These are phyloP conservation scores for Dendronephthya gigantea DNA, from an alignment of 64 coral and sea anemone species.

Conservation along the genomic window DNA sequence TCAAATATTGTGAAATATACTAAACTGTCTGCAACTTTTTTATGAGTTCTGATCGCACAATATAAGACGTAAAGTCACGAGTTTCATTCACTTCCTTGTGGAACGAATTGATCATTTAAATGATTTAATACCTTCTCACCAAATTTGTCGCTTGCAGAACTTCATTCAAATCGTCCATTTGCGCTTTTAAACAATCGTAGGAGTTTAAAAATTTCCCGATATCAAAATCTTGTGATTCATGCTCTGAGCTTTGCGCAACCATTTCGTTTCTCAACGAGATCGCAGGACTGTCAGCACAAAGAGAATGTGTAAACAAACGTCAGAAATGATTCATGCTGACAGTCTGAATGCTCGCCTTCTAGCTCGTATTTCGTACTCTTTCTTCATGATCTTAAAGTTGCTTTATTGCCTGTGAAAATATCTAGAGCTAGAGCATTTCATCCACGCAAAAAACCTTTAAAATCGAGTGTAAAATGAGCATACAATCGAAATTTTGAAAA, in stretches of 20 bases:
- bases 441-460: too few species aligned
- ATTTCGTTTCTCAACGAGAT: not conserved
- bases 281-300: not conserved
- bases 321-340: not conserved
- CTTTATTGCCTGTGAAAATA: too few species aligned
- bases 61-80: too few species aligned
- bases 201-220: not conserved
- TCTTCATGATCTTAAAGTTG: too few species aligned
- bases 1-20: not conserved
- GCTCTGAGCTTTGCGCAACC: not conserved
- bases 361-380: too few species aligned
- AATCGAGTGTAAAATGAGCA: too few species aligned
- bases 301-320: not conserved
- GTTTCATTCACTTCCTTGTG: not conserved
- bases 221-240: not conserved
- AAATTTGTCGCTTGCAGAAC: not conserved
- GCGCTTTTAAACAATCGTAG: not conserved
- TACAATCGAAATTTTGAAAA: too few species aligned
- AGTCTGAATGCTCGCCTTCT: not conserved
- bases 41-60: too few species aligned
- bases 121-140: not conserved
- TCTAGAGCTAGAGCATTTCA: too few species aligned
- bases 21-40: too few species aligned
- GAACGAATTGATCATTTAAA: not conserved
- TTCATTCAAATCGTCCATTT: not conserved